Conservation (phyloP, 2,113 vertebrate species). For the Sinocyclocheilus grahami region DNA sequence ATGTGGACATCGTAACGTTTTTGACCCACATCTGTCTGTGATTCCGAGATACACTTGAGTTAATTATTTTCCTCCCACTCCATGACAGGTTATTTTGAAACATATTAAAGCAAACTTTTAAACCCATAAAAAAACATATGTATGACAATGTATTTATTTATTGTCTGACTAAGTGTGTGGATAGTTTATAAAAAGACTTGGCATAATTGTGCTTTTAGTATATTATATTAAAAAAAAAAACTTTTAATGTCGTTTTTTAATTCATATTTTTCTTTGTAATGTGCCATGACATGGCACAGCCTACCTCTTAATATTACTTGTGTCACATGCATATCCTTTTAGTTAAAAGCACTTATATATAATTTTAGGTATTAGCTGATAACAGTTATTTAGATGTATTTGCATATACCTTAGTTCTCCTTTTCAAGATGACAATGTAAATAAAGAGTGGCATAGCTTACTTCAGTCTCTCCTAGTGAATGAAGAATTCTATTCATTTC, state of each 20-base stretch:
- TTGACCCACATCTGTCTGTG: neutral
- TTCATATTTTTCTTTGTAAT: no score
- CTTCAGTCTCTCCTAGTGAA: neutral
- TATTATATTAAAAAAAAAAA: no score
- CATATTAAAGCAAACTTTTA: no score
- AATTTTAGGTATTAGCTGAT: neutral
- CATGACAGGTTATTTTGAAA: no score
- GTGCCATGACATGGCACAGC: no score
- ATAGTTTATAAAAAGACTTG: no score
- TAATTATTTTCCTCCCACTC: no score
- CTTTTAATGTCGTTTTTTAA: no score
- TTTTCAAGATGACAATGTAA: neutral
- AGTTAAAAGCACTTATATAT: neutral
- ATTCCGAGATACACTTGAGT: no score
- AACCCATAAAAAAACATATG: no score
- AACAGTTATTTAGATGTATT: neutral
- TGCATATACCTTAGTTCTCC: neutral
- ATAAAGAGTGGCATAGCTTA: neutral
- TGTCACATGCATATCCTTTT: constrained; percentile 60
- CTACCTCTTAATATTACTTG: neutral
- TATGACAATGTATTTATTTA: neutral
- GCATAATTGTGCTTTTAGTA: no score
- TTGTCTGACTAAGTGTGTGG: neutral
- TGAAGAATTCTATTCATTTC: neutral
- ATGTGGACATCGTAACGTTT: no score